Evolutionary conservation across 2,888 invertebrate species (phyloP), one percentile per base, ranked within the genome.

Genomic region (Mesorhabditis sp.): DNA sequence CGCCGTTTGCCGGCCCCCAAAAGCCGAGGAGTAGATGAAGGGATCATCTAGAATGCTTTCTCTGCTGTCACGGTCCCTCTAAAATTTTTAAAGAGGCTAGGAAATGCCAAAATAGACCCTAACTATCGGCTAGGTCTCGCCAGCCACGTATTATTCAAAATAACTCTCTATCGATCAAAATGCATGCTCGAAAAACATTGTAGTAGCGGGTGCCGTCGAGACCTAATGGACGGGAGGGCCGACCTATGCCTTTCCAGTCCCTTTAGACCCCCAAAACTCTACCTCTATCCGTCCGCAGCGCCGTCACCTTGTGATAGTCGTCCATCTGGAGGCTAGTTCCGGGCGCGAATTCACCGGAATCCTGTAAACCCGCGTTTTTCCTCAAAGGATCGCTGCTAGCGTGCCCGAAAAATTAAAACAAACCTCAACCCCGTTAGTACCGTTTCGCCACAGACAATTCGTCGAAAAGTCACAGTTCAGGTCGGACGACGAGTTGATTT

Each of bases 361-460:
- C 70, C 62, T 70, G 64, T 45, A 58, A 64, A 5, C 1, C 28
- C 28, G 2, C 1, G 2, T 28, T 28, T 28, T 28, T 28, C 28
- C 28, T 28, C 28, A 28, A 28, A 28, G 28, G 28, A 28, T 28
- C 28, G 28, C 28, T 28, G 28, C 28, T 28, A 28, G 28, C 28
- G 28, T 28, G 28, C 1, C 28, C 28, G 28, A 28, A 28, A 28
- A 28, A 28, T 28, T 28, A 28, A n/a, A n/a, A 28, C 28, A 66
- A 66, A 28, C 69, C 68, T n/a, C 41, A 58, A 5, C 62, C 41
- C 50, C 74, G 67, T 75, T 74, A 5, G 82, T 78, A 6, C 78
- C 79, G 67, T 83, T 83, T 41, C 77, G 68, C 83, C 83, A 83
- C 43, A 80, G 76, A 63, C 83, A 83, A 7, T 70, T 66, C 0